Percentiles rank a stretch among this genome's conserved stretches.
phyloP scores from a whole-genome alignment of 2,113 vertebrate genomes.

The Astur gentilis region DNA sequence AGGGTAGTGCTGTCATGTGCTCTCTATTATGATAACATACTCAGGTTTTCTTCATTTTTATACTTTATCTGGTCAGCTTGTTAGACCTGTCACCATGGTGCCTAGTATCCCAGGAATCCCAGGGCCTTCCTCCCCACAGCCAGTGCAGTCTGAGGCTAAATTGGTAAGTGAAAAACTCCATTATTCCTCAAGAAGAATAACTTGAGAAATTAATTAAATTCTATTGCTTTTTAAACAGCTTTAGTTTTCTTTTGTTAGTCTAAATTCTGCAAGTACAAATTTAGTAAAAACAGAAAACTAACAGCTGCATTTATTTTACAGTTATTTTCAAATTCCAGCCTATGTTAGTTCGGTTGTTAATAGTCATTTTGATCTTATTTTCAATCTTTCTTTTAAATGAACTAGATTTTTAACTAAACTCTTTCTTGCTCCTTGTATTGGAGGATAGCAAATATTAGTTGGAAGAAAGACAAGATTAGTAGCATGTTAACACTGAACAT shows the following conservation, averaged over 20 bases:
- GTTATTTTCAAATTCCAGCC: neutral
- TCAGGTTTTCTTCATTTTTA: conserved; percentile 60
- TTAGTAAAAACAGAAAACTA: neutral
- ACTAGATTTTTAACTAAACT: neutral
- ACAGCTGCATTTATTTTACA: neutral
- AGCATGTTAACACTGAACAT: neutral
- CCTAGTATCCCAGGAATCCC: conserved; percentile 98
- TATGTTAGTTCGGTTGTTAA: neutral
- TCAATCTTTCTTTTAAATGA: neutral
- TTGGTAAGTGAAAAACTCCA: conserved; percentile 83
- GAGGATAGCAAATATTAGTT: neutral
- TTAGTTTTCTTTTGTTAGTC: neutral
- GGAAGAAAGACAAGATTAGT: neutral
- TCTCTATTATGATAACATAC: conserved; percentile 46
- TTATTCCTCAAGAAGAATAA: conserved; percentile 54
- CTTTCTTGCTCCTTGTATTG: neutral
- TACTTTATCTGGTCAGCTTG: conserved; percentile 83
- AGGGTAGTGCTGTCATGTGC: conserved; percentile 46
- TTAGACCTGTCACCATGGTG: conserved; percentile 99
- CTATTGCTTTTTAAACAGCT: conserved; percentile 10
- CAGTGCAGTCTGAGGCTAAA: conserved; percentile 96
- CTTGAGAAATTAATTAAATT: conserved; percentile 7
- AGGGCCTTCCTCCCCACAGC: conserved; percentile 93
- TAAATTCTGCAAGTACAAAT: neutral
- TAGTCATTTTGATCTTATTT: neutral